Evolutionary conservation across 2,888 invertebrate genomes (phyloP).

Genomic region (Hydraecia micacea): DNA sequence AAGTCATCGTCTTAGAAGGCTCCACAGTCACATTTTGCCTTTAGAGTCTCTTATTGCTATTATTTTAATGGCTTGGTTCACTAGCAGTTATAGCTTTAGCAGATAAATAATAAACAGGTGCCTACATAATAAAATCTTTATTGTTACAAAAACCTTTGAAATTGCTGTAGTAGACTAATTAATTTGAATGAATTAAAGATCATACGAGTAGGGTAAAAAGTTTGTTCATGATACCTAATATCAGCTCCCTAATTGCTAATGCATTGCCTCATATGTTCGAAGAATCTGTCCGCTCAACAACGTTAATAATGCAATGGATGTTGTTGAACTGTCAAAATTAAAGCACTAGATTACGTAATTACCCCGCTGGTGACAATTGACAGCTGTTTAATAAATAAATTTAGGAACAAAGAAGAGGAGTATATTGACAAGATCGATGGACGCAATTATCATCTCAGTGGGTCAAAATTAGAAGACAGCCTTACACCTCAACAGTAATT

Average conservation of each 20-base stretch:
- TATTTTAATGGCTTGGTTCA: not conserved
- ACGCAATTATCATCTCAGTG: slow-evolving; percentile 5
- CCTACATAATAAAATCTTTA: not conserved
- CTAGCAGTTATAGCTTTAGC: not conserved
- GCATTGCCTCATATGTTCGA: not conserved
- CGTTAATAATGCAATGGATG: not conserved
- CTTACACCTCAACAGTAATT: slow-evolving; percentile 22
- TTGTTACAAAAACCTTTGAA: not conserved
- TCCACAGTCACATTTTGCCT: not conserved
- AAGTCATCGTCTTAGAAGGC: too few species aligned
- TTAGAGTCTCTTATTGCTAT: not conserved
- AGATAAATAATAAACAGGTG: not conserved
- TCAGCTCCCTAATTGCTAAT: not conserved
- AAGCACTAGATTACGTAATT: too few species aligned
- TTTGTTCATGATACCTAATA: not conserved
- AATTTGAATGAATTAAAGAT: not conserved
- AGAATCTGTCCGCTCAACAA: not conserved
- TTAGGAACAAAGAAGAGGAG: not conserved
- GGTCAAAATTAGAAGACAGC: not conserved
- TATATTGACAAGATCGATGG: not conserved
- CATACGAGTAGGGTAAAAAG: not conserved
- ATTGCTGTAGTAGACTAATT: not conserved
- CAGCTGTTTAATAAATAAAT: not conserved
- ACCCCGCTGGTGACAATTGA: not conserved
- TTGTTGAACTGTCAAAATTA: too few species aligned